Percentiles rank a stretch among this genome's conserved stretches.
Evolutionary conservation across 2,888 invertebrate species (phyloP).

Genomic region (Lasius fuliginosus): DNA sequence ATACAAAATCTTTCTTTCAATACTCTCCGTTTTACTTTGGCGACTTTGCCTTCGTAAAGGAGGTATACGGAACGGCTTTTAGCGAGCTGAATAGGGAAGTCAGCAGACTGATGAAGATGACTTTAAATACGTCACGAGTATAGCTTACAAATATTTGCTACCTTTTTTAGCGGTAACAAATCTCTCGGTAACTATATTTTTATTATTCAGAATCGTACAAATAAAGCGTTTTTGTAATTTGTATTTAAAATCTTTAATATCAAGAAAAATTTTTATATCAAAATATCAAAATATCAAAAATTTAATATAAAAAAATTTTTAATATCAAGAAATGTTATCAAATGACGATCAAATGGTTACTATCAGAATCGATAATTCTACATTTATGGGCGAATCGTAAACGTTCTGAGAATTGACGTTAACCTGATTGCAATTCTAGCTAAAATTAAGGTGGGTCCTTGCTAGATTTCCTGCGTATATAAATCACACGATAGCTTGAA

Average conservation of each 20-base stretch:
- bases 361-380: slow-evolving; percentile 45
- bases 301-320: too few species aligned
- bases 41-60: slow-evolving; percentile 26
- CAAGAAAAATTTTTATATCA: too few species aligned
- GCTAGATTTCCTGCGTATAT: slow-evolving; percentile 29
- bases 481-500: slow-evolving; percentile 66
- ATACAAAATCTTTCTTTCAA: slow-evolving; percentile 57
- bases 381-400: slow-evolving; percentile 59
- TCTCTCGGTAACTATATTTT: background rate
- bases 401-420: slow-evolving; percentile 58
- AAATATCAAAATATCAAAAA: too few species aligned
- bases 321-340: slow-evolving; percentile 29
- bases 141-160: slow-evolving; percentile 1
- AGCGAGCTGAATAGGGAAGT: slow-evolving; percentile 33
- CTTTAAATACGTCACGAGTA: slow-evolving; percentile 38
- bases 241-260: slow-evolving; percentile 26
- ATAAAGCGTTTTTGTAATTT: background rate
- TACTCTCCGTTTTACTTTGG: slow-evolving; percentile 35
- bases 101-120: slow-evolving; percentile 35
- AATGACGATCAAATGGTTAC: slow-evolving; percentile 46
- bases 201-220: background rate
- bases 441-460: slow-evolving; percentile 69
- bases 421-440: slow-evolving; percentile 64
- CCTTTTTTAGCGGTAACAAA: background rate
- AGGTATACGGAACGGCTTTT: slow-evolving; percentile 48